These are phyloP conservation scores for Pedionomus torquatus DNA, from an alignment of 2,113 vertebrate species.

Conservation along the genomic window DNA sequence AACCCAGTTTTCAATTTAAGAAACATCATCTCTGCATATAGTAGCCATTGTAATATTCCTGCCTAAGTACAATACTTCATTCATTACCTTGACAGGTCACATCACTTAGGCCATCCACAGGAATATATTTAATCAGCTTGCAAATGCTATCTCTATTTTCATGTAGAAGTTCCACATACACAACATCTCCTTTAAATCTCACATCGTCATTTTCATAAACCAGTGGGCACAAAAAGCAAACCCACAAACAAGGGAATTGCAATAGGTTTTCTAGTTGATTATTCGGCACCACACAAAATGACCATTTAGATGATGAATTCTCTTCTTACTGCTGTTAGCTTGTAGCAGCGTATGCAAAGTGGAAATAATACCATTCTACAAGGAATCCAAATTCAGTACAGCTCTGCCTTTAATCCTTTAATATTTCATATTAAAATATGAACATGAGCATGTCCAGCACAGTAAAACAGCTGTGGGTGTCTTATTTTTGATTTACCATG, in stretches of 20 bases:
- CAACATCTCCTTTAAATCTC: neutral
- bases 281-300: neutral
- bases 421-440: neutral
- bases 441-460: neutral
- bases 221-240: neutral
- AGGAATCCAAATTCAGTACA: neutral
- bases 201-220: neutral
- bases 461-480: neutral
- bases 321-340: neutral
- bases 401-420: neutral
- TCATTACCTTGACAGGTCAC: neutral
- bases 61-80: conserved; percentile 24
- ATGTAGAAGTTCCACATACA: neutral
- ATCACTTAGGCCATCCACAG: neutral
- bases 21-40: conserved; percentile 29
- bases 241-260: neutral
- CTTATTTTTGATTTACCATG: neutral
- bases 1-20: conserved; percentile 60
- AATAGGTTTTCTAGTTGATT: neutral
- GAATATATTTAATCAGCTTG: neutral
- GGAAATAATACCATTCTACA: neutral
- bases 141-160: neutral
- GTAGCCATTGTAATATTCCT: conserved; percentile 2
- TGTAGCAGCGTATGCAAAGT: neutral
- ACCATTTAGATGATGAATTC: neutral